Evolutionary conservation across 2,797 vertebrate species (phyloP), one percentile per base, ranked within the genome.

Genomic region (Poecile montanus): DNA sequence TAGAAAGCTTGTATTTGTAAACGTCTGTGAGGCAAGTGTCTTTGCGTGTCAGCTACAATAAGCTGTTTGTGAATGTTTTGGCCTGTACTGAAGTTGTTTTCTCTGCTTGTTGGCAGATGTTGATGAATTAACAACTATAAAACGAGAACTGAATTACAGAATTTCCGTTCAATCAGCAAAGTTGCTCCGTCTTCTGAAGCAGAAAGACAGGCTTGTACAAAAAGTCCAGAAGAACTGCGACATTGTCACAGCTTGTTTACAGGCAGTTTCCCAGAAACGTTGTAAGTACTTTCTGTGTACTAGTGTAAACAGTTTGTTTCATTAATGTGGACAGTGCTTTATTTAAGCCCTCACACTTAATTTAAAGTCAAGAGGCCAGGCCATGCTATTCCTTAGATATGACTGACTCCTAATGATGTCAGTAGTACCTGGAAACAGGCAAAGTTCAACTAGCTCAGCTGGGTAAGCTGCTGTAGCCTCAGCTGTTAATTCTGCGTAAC

Each of bases 231-330:
- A 98, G 98, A 99, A 99, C 97, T 99, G 98, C 8, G 99, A 99
- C 91, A 97, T 99, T 36, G 97, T 99, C 96, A 99, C 99, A 0
- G 99, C 99, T 3, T 99, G 98, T 91, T 97, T 99, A 58, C 99
- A 99, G 97, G 99, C 99, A 0, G 98, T 99, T 88, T 99, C 99
- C 7, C 99, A 98, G 72, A 99, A 99, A 97, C 98, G 99, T 95
- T 93, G 99, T 99, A 98, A 99, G 99, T 98, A 82, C 54, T 26
- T 56, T 80, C 67, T 63, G 27, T 74, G 32, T 67, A 1, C 56
- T 44, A 4, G 27, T 53, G 14, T 57, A 65, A 91, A 61, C 67
- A 30, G 29, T 79, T 92, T 44, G 16, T 88, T 95, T 96, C 63
- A 32, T 91, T 76, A 73, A 65, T 19, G 16, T 30, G 30, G 48